phyloP scores from a whole-genome alignment of 2,888 invertebrate genomes.

The Melipona bicolor region DNA sequence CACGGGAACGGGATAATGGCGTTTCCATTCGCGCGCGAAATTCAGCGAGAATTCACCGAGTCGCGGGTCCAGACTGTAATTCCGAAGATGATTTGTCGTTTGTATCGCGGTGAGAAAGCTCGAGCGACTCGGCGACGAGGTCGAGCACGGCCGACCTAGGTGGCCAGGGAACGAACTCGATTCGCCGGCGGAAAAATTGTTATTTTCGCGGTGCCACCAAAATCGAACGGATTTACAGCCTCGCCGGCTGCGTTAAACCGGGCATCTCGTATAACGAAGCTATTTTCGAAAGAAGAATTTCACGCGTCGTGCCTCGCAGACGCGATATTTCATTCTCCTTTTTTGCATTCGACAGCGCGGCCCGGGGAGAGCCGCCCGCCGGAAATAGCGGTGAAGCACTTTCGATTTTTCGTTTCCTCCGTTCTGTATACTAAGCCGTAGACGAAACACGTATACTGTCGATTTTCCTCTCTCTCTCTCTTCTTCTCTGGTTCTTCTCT shows the following conservation, averaged over 20 bases:
- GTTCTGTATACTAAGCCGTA: conserved; percentile 31
- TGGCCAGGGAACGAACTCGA: too few relatives aligned
- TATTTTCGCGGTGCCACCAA: conserved; percentile 43
- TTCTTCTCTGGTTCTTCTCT: neutral
- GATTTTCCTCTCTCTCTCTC: conserved; percentile 4
- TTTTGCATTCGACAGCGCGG: conserved; percentile 69
- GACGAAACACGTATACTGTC: conserved; percentile 47
- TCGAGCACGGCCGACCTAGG: too few relatives aligned
- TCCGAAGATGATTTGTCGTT: conserved; percentile 27
- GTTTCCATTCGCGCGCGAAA: conserved; percentile 27
- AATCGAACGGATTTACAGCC: conserved; percentile 53
- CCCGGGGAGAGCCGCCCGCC: conserved; percentile 26
- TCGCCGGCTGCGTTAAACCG: conserved; percentile 18
- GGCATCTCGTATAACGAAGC: conserved; percentile 48
- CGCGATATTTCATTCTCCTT: conserved; percentile 66
- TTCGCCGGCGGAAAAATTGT: conserved; percentile 37
- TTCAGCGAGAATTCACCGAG: neutral
- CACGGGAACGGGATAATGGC: conserved; percentile 3
- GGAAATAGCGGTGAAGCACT: conserved; percentile 65
- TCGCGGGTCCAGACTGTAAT: neutral
- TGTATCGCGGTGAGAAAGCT: neutral
- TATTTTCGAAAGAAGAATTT: conserved; percentile 60
- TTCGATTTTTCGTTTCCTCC: conserved; percentile 70
- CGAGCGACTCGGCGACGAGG: neutral
- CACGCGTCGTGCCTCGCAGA: conserved; percentile 61